Evolutionary conservation across 1,140 invertebrate species (phyloP).

Genomic region (Chlorops oryzae): DNA sequence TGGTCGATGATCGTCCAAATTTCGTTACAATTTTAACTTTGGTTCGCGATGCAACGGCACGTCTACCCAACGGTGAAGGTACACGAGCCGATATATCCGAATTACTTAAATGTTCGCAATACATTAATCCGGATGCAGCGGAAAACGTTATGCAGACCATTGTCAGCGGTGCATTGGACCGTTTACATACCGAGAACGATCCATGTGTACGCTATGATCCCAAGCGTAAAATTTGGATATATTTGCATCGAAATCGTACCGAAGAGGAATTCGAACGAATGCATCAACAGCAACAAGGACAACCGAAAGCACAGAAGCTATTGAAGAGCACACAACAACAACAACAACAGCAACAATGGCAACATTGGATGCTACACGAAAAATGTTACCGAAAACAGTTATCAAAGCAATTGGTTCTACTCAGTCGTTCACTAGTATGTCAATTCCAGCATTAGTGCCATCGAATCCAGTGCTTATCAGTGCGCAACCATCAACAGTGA

Average conservation of each 20-base stretch:
- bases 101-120: constrained; percentile 61
- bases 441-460: constrained; percentile 31
- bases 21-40: constrained; percentile 87
- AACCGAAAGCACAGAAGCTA: constrained; percentile 39
- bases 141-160: constrained; percentile 73
- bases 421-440: neutral
- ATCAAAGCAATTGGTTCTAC: neutral
- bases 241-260: constrained; percentile 72
- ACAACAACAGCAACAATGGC: constrained; percentile 14
- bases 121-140: constrained; percentile 65
- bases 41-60: constrained; percentile 85
- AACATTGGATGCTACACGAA: constrained; percentile 5
- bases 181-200: constrained; percentile 82
- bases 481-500: neutral
- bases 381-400: too few species aligned
- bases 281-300: constrained; percentile 49
- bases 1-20: constrained; percentile 77
- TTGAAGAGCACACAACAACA: neutral
- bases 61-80: constrained; percentile 90
- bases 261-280: constrained; percentile 68
- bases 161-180: constrained; percentile 81
- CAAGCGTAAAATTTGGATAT: constrained; percentile 84
- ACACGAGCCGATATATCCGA: constrained; percentile 75
- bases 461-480: constrained; percentile 16
- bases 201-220: constrained; percentile 87